A percentile compares a stretch with the other conserved stretches of the same genome.
phyloP scores from a whole-genome alignment of 2,113 vertebrate species.

The Etia nguti region DNA sequence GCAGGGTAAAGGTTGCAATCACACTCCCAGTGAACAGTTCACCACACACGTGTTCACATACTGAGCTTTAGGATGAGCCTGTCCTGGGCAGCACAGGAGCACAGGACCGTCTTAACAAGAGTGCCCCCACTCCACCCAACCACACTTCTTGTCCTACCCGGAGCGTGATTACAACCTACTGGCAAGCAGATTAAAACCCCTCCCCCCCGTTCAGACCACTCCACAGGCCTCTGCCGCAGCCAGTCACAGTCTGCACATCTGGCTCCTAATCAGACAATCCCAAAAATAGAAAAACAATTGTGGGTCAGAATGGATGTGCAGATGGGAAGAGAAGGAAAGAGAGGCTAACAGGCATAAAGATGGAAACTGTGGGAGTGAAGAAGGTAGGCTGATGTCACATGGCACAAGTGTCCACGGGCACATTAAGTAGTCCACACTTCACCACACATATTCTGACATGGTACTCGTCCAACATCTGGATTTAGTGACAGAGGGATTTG shows the following conservation, averaged over 20 bases:
- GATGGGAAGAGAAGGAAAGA: conserved; percentile 8
- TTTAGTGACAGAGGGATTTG: conserved; percentile 14
- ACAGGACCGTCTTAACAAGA: background rate
- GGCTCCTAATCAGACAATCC: conserved; percentile 62
- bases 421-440: conserved; percentile 13
- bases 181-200: conserved; percentile 52
- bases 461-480: conserved; percentile 12
- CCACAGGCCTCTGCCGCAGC: conserved; percentile 19
- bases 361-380: background rate
- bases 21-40: conserved; percentile 8
- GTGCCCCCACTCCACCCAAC: background rate
- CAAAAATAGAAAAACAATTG: conserved; percentile 63
- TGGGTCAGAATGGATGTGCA: conserved; percentile 41
- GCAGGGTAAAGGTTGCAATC: conserved; percentile 45
- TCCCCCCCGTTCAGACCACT: background rate
- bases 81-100: background rate
- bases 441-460: background rate
- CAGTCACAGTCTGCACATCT: conserved; percentile 64
- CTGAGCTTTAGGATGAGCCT: background rate
- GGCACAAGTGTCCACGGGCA: background rate
- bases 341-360: background rate
- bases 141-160: background rate
- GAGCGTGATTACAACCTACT: conserved; percentile 56
- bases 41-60: background rate
- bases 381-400: conserved; percentile 11